A percentile compares a stretch with the other conserved stretches of the same genome.
Conservation (phyloP, 2,797 vertebrate species). For the Steatocranus sp. region DNA sequence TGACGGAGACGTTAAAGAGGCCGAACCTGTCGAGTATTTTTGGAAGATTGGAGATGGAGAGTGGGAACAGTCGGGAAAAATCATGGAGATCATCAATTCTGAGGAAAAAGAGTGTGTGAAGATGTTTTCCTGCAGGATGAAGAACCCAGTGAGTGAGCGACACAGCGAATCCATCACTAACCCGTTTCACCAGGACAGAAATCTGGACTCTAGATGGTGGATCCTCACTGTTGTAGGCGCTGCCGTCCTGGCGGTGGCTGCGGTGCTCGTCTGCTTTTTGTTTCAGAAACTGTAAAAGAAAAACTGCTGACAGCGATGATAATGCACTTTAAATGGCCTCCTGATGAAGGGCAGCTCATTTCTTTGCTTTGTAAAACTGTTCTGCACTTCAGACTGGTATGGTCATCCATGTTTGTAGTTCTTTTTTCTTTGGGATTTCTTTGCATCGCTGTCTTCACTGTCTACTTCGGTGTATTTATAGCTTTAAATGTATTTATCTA, state of each 20-base stretch:
- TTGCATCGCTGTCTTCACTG: neutral
- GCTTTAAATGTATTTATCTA: neutral
- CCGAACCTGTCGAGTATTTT: neutral
- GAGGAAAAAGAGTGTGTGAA: neutral
- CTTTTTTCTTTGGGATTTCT: neutral
- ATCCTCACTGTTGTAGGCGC: neutral
- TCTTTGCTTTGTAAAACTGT: neutral
- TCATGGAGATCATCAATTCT: neutral
- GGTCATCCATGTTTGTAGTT: neutral
- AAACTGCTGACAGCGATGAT: neutral
- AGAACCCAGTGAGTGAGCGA: neutral
- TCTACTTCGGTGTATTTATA: neutral
- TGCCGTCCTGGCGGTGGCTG: neutral
- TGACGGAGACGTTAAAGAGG: neutral
- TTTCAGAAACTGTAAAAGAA: neutral
- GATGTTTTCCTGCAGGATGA: neutral
- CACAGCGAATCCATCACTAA: neutral
- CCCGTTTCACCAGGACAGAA: neutral
- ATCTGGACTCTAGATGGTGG: neutral
- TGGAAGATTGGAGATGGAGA: neutral
- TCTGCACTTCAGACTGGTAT: accelerated
- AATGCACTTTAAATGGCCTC: neutral
- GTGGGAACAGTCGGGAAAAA: neutral
- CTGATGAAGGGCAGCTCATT: neutral
- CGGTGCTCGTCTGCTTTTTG: neutral